Evolutionary conservation across 1,140 invertebrate genomes (phyloP).

Genomic region (Heterodera carotae): DNA sequence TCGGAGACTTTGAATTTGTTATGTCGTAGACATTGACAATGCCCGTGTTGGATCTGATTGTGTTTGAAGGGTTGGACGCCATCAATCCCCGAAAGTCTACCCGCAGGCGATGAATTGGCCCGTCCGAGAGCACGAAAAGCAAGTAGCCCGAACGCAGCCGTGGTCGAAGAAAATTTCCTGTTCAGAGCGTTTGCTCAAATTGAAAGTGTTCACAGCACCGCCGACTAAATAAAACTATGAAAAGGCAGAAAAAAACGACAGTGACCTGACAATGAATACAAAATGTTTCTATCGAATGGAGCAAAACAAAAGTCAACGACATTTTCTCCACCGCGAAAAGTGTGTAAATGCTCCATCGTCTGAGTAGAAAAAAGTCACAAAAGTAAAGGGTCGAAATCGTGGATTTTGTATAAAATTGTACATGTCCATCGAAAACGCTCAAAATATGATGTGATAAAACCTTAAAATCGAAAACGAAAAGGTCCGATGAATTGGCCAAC

Average conservation of each 20-base stretch:
- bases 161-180: conserved; percentile 44
- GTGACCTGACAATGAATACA: conserved; percentile 40
- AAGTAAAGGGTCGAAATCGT: too few species aligned
- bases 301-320: conserved; percentile 53
- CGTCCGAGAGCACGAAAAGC: conserved; percentile 38
- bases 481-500: conserved; percentile 32
- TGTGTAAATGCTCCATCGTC: conserved; percentile 56
- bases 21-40: conserved; percentile 52
- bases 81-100: neutral
- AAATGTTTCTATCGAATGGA: conserved; percentile 40
- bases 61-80: neutral
- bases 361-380: too few species aligned
- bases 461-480: conserved; percentile 47
- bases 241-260: conserved; percentile 19
- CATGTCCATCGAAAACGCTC: too few species aligned
- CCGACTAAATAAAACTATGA: conserved; percentile 29
- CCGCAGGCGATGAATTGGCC: conserved; percentile 54
- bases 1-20: neutral
- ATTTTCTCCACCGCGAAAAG: conserved; percentile 36
- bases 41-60: conserved; percentile 51
- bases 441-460: conserved; percentile 20
- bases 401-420: too few species aligned
- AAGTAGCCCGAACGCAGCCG: conserved; percentile 43
- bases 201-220: conserved; percentile 50
- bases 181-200: conserved; percentile 28